These are phyloP conservation scores for Maniola jurtina DNA, from an alignment of 1,140 invertebrate genomes.

Conservation along the genomic window DNA sequence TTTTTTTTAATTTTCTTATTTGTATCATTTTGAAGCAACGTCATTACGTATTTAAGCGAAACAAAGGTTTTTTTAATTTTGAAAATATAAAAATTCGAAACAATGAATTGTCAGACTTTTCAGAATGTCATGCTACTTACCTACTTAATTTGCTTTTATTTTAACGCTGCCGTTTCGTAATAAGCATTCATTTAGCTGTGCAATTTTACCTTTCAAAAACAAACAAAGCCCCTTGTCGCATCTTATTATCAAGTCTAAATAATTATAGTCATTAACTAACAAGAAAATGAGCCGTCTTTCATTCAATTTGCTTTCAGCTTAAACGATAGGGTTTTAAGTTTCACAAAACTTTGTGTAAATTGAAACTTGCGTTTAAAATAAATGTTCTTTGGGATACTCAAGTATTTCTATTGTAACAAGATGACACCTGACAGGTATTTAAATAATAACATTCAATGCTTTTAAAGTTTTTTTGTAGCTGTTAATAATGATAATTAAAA, in stretches of 20 bases:
- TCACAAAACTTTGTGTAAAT: conserved; percentile 28
- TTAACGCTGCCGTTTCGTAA: conserved; percentile 63
- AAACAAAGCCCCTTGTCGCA: conserved; percentile 68
- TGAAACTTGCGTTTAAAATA: conserved; percentile 18
- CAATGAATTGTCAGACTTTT: conserved; percentile 34
- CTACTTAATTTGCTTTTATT: conserved; percentile 47
- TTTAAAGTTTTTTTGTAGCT: too few relatives aligned
- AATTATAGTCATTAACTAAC: conserved; percentile 73
- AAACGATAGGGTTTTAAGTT: conserved; percentile 27
- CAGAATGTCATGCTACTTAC: conserved; percentile 22
- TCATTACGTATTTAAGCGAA: too few relatives aligned
- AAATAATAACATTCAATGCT: too few relatives aligned
- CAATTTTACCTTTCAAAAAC: conserved; percentile 65
- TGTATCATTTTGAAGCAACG: too few relatives aligned
- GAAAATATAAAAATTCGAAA: neutral
- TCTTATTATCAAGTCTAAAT: conserved; percentile 73
- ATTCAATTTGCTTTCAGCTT: conserved; percentile 54
- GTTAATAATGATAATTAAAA: too few relatives aligned
- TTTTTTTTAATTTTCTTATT: too few relatives aligned
- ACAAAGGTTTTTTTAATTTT: too few relatives aligned
- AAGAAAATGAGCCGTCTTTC: conserved; percentile 57
- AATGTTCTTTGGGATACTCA: neutral
- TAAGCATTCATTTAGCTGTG: conserved; percentile 59
- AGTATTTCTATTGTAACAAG: conserved; percentile 4
- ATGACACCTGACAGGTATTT: neutral